These are phyloP conservation scores for Bovichtus diacanthus DNA, from an alignment of 2,797 vertebrate genomes.

Conservation along the genomic window DNA sequence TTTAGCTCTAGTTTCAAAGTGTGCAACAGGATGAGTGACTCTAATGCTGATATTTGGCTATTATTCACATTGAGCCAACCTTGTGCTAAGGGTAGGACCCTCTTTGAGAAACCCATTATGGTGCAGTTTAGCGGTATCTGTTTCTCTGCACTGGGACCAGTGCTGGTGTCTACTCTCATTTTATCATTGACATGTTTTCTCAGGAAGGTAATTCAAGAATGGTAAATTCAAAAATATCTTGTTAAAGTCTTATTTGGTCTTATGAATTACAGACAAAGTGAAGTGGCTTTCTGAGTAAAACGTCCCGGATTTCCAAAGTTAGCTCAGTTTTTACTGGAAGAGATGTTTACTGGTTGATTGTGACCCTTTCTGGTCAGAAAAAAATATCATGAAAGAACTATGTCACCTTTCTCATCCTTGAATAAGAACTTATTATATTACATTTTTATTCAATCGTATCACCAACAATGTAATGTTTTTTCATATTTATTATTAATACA, in stretches of 20 bases:
- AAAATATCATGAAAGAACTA: not conserved
- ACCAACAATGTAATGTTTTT: not conserved
- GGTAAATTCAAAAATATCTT: constrained; percentile 58
- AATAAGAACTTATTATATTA: not conserved
- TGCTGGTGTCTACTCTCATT: constrained; percentile 62
- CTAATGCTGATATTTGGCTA: constrained; percentile 59
- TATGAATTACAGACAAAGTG: too few relatives aligned
- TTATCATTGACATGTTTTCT: constrained; percentile 70
- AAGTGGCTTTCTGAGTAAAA: too few relatives aligned
- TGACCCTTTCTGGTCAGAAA: constrained; percentile 4
- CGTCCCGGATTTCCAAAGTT: too few relatives aligned
- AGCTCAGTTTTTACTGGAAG: constrained; percentile 38
- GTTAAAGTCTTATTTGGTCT: constrained; percentile 28
- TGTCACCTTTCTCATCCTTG: not conserved
- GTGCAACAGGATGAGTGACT: constrained; percentile 56
- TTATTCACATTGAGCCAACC: constrained; percentile 74
- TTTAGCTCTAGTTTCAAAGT: constrained; percentile 63
- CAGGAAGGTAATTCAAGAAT: constrained; percentile 62
- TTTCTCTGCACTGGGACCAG: constrained; percentile 69
- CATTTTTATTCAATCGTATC: not conserved
- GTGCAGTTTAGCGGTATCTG: constrained; percentile 57
- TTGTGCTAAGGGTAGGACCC: constrained; percentile 47
- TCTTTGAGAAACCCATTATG: constrained; percentile 71
- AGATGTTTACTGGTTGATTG: not conserved
- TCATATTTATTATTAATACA: not conserved